Evolutionary conservation across 2,797 vertebrate genomes (phyloP).

Genomic region (Hydrolagus colliei): DNA sequence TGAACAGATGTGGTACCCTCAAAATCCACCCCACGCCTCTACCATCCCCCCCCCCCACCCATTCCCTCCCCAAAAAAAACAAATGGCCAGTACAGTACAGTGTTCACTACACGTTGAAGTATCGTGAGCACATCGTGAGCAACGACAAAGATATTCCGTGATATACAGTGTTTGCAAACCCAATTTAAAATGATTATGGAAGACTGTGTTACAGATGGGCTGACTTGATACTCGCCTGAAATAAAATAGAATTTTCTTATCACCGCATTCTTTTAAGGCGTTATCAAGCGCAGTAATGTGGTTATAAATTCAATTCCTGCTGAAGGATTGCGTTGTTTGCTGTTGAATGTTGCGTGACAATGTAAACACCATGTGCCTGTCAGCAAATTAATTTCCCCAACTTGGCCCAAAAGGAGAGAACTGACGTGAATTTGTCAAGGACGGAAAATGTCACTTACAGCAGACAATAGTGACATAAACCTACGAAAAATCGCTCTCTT

Average conservation of each 20-base stretch:
- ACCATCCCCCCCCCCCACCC: conserved; percentile 38
- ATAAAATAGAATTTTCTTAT: conserved; percentile 99
- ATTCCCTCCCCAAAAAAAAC: conserved; percentile 37
- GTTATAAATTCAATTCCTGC: conserved; percentile 92
- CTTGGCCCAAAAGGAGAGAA: conserved; percentile 7
- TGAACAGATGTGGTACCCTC: conserved; percentile 74
- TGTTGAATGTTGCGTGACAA: conserved; percentile 67
- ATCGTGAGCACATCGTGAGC: conserved; percentile 64
- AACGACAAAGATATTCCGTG: conserved; percentile 73
- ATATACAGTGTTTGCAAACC: conserved; percentile 69
- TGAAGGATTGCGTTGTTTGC: conserved; percentile 90
- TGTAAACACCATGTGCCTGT: conserved; percentile 59
- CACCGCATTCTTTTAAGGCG: conserved; percentile 92
- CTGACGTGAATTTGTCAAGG: conserved; percentile 16
- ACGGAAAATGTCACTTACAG: neutral
- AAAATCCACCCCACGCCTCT: conserved; percentile 44
- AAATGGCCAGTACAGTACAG: conserved; percentile 2
- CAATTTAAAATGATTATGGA: conserved; percentile 68
- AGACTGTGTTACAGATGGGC: conserved; percentile 62
- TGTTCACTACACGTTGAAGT: conserved; percentile 45
- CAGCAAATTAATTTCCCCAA: conserved; percentile 67
- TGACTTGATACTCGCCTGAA: conserved; percentile 60
- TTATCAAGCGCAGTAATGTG: conserved; percentile 89
- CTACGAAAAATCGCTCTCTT: neutral
- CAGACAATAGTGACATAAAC: neutral